Evolutionary conservation across 2,797 vertebrate species (phyloP), one percentile per base, ranked within the genome.

Genomic region (Sternotherus odoratus): DNA sequence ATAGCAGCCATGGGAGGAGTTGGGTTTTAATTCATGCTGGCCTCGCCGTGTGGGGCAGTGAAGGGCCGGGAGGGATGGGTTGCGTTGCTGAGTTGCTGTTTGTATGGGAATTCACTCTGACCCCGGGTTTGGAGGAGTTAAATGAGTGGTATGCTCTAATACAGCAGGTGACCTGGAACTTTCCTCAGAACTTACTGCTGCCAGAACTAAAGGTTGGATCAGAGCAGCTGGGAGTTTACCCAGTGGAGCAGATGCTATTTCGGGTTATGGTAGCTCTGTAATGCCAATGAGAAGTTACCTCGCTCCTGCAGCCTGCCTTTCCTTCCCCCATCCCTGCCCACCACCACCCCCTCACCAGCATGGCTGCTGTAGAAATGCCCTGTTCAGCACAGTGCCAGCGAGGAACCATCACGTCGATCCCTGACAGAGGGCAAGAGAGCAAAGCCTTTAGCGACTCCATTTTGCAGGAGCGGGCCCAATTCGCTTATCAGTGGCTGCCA

Each of bases 341-440:
- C 6, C 69, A n/a, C 87, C 2, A 0, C 10, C 26, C 24, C 3
- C 2, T 9, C 2, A 5, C 1, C 1, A 4, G 8, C 15, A 1
- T 51, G 6, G 77, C 85, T 79, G 60, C 60, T 66, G 8, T 66
- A 66, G 60, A 66, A 36, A 66, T 36, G 33, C 60, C 16, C 33
- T 36, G 8, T n/a, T 66, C 60, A 66, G 60, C 4, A 8, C 17
- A 66, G 60, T 8, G 7, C 17, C 33, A n/a, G 33, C 8, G 36
- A n/a, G 33, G 33, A n/a, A n/a, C 33, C n/a, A 63, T n/a, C 16
- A 19, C 7, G 2, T 63, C n/a, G 33, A 66, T 80, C 48, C 57
- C 46, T n/a, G 33, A 66, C 16, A 36, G 33, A 66, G 60, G 17
- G 17, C 60, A 19, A n/a, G 60, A 66, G 33, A 54, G 51, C 63